Base-by-base conservation (phyloP, 2,113 vertebrate species). In the Leiothrix lutea region DNA sequence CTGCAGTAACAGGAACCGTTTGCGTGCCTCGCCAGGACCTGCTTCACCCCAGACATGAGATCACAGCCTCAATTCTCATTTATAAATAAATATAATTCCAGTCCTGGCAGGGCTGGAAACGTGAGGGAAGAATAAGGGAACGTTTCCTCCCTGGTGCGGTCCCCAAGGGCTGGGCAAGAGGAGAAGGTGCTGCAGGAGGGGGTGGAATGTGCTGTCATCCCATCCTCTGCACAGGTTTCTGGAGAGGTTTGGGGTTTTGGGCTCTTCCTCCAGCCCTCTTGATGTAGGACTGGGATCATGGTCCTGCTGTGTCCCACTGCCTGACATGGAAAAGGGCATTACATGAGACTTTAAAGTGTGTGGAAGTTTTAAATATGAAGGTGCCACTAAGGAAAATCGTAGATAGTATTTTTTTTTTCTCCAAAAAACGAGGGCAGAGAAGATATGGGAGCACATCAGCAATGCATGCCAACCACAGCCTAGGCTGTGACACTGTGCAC, bases 391-490 rank as follows among this genome's bases (percentile, higher is more conserved):
- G 21, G 5, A 72, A 86, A 51, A 36, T 62, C 12, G 2, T 2
- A 19, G 11, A 22, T 11, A 53, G 24, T 23, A 5, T 19, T 19
- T 26, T 20, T 12, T 35, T 40, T 47, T 47, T 7, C 5, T 23
- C 8, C 2, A 6, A 26, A 21, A 61, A 26, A 22, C 7, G 31
- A 25, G 6, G 20, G 11, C 12, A 66, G 51, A 24, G 22, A 44
- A 54, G 38, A 31, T 33, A 28, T 5, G 22, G 20, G 40, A 80
- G 13, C 20, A 31, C 18, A 62, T 33, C 51, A 35, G 2, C 28
- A 31, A 1, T 0, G 1, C 22, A 11, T 10, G 11, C 44, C 64
- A 56, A 42, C 15, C 48, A 5, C 13, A 40, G 6, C 45, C 20
- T 14, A 13, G 36, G 11, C 25, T 1, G 1, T 4, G 31, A 9